Percentiles rank a stretch among this genome's conserved stretches.
These are phyloP conservation scores for Nephila pilipes DNA, from an alignment of 1,140 invertebrate species.

Conservation along the genomic window DNA sequence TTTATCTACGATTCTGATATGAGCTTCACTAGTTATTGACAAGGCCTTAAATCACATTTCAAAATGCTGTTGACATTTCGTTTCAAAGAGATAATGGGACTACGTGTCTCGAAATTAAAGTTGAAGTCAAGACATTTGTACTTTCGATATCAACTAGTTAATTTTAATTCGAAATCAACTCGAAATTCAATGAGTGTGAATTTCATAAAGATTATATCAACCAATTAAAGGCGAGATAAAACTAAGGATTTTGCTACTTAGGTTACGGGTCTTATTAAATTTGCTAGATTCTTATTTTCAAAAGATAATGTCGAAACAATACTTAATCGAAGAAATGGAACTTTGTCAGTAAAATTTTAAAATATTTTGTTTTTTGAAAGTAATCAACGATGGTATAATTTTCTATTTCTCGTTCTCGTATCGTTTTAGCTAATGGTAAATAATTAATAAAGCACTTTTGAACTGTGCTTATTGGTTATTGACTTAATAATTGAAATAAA, in stretches of 20 bases:
- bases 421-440: too few relatives aligned
- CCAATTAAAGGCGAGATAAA: not conserved
- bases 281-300: not conserved
- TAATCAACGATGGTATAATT: too few relatives aligned
- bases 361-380: too few relatives aligned
- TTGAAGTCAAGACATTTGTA: not conserved
- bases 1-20: not conserved
- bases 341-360: too few relatives aligned
- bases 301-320: too few relatives aligned
- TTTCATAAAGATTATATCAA: not conserved
- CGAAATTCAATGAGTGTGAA: not conserved
- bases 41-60: conserved; percentile 1
- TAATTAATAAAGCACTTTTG: too few relatives aligned
- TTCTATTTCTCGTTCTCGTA: too few relatives aligned
- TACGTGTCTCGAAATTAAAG: not conserved
- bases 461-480: too few relatives aligned
- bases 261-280: not conserved
- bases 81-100: not conserved
- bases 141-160: not conserved
- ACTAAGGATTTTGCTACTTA: not conserved
- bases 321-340: too few relatives aligned
- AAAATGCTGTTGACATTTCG: not conserved
- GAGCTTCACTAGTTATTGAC: not conserved
- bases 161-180: not conserved
- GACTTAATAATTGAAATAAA: too few relatives aligned